Evolutionary conservation across 2,797 vertebrate species (phyloP).

Genomic region (Cossypha niveicapilla): DNA sequence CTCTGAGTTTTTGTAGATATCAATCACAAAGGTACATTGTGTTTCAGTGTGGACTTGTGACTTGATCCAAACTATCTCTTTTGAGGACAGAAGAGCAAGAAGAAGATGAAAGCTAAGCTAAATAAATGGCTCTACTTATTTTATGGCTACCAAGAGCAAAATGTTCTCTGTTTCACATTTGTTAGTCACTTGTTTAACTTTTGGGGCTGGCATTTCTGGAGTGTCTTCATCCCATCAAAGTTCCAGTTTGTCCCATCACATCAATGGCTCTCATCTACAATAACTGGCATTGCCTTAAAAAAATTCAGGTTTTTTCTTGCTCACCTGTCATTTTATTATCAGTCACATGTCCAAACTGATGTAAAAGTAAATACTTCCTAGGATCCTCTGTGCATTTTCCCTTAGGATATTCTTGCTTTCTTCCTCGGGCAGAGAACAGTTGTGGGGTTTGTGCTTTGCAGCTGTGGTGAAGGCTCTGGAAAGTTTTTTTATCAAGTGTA

Average conservation of each 20-base stretch:
- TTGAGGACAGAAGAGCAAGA: not conserved
- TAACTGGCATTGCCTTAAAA: not conserved
- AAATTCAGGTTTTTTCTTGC: not conserved
- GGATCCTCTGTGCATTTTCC: not conserved
- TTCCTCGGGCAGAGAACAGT: not conserved
- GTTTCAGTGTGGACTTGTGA: slow-evolving; percentile 6
- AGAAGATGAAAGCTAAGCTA: not conserved
- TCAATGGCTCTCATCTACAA: not conserved
- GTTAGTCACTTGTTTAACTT: not conserved
- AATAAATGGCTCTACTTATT: not conserved
- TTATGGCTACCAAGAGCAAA: not conserved
- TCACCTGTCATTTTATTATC: not conserved
- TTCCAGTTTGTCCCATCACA: not conserved
- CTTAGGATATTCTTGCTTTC: not conserved
- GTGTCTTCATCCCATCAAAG: not conserved
- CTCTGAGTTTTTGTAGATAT: slow-evolving; percentile 65
- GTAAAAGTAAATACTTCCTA: not conserved
- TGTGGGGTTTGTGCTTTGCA: not conserved
- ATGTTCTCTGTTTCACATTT: not conserved
- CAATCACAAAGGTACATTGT: slow-evolving; percentile 70
- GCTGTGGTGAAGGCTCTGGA: not conserved
- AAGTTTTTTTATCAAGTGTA: not conserved
- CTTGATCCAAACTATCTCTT: slow-evolving; percentile 21
- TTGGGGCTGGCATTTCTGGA: not conserved
- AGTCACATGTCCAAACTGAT: rapidly evolving